phyloP scores from a whole-genome alignment of 2,113 vertebrate species.

The Xenus cinereus region DNA sequence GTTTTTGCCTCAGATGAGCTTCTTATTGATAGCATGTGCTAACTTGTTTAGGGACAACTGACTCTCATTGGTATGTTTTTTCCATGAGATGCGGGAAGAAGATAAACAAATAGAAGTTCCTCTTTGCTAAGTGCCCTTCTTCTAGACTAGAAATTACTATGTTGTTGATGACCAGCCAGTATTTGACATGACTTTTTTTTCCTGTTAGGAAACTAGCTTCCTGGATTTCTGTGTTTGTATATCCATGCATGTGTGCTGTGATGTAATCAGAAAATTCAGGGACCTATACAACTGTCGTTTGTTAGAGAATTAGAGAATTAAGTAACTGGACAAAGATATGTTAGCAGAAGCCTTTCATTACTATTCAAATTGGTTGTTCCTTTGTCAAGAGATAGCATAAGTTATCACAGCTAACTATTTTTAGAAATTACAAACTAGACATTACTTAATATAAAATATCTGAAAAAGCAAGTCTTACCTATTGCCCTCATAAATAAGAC shows the following conservation, averaged over 20 bases:
- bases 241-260: background rate
- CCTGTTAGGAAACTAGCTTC: background rate
- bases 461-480: background rate
- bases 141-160: background rate
- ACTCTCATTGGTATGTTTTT: background rate
- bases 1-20: background rate
- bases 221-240: background rate
- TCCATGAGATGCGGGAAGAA: background rate
- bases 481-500: background rate
- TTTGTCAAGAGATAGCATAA: background rate
- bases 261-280: background rate
- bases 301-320: background rate
- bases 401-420: background rate
- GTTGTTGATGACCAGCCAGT: background rate
- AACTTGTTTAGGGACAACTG: background rate
- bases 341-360: background rate
- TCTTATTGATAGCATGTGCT: background rate
- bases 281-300: background rate
- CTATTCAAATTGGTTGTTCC: background rate
- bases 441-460: background rate
- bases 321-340: background rate
- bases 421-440: background rate
- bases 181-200: background rate
- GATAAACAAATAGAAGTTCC: background rate
- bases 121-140: background rate